These are phyloP conservation scores for Chironex yamaguchii DNA, from an alignment of 30 jellyfish, hydroid and myxozoan species.

Conservation along the genomic window DNA sequence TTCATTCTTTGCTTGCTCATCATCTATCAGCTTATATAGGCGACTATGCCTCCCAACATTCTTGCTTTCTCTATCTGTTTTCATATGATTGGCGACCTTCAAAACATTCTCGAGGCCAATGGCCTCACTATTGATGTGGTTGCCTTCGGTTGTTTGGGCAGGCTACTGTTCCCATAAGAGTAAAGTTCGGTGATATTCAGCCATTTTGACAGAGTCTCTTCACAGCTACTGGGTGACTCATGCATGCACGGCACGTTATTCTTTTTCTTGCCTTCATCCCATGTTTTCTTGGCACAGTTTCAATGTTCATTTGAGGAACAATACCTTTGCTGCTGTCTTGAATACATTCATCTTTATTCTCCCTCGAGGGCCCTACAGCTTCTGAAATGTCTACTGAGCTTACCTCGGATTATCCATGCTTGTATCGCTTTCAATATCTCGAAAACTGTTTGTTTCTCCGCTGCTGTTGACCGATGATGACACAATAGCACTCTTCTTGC, in stretches of 20 bases:
- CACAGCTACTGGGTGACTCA: constrained; percentile 36
- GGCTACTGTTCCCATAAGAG: constrained; percentile 38
- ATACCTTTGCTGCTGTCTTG: too few relatives aligned
- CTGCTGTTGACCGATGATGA: too few relatives aligned
- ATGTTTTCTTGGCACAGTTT: not conserved
- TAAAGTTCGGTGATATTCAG: constrained; percentile 33
- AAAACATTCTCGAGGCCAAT: not conserved
- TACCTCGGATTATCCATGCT: too few relatives aligned
- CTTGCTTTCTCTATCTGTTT: not conserved
- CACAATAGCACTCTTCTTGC: too few relatives aligned
- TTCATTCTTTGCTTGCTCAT: not conserved
- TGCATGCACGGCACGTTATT: constrained; percentile 4
- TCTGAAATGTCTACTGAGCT: too few relatives aligned
- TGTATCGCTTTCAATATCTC: too few relatives aligned
- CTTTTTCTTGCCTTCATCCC: constrained; percentile 16
- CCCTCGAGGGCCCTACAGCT: too few relatives aligned
- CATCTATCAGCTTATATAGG: not conserved
- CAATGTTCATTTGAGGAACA: too few relatives aligned
- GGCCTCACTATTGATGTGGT: constrained; percentile 30
- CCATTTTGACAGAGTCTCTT: constrained; percentile 49
- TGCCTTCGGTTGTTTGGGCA: constrained; percentile 5
- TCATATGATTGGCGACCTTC: not conserved
- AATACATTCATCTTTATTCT: too few relatives aligned
- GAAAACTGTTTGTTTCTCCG: too few relatives aligned
- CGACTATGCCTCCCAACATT: not conserved